Evolutionary conservation across 2,113 vertebrate genomes (phyloP).

Genomic region (Arenaria interpres): DNA sequence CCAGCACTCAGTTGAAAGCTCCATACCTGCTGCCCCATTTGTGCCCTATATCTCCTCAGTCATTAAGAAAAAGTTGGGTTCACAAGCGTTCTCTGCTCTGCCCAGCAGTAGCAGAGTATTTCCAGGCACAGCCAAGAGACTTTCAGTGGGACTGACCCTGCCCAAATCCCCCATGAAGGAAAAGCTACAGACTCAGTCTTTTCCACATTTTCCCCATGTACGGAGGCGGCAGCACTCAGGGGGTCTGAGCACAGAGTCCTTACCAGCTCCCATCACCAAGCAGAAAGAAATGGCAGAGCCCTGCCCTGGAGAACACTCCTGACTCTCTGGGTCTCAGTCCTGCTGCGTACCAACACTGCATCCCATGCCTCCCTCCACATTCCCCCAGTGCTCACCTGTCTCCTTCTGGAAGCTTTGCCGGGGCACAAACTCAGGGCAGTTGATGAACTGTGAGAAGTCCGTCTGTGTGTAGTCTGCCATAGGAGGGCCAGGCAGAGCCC

Average conservation of each 20-base stretch:
- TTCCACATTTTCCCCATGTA: rapidly evolving
- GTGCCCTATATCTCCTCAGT: neutral
- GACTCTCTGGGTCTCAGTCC: neutral
- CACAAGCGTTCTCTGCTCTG: neutral
- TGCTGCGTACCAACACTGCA: neutral
- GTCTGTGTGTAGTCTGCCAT: conserved; percentile 87
- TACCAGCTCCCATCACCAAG: neutral
- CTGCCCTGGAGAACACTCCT: neutral
- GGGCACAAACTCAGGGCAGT: conserved; percentile 96
- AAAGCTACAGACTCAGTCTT: neutral
- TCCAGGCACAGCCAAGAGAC: neutral
- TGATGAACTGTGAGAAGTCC: conserved; percentile 94
- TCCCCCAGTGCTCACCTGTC: conserved; percentile 73
- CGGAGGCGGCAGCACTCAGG: neutral
- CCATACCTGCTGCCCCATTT: neutral
- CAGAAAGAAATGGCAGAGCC: neutral
- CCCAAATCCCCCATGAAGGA: rapidly evolving
- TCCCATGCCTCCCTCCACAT: neutral
- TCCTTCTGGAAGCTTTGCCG: conserved; percentile 85
- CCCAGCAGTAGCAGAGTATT: neutral
- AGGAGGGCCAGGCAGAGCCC: conserved; percentile 91
- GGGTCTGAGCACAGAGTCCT: neutral
- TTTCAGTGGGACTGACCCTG: neutral
- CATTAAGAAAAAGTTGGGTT: neutral
- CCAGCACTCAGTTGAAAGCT: neutral